Conservation (phyloP, 2,888 invertebrate genomes). For the Cyaniris semiargus region DNA sequence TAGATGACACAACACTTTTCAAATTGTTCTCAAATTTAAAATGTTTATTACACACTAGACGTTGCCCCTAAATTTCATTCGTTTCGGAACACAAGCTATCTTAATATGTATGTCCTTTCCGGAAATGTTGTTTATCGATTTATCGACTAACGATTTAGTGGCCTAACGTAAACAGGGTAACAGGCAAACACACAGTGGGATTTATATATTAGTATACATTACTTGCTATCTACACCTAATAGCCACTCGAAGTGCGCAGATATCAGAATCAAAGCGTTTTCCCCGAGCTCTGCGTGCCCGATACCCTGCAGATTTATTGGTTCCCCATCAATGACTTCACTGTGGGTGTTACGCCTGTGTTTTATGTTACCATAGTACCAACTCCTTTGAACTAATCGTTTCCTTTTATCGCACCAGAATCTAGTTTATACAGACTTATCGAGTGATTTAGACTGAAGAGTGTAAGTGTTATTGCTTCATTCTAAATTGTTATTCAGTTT, state of each 20-base stretch:
- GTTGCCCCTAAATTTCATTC: no score
- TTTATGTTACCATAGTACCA: constrained; percentile 5
- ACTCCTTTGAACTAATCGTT: constrained; percentile 15
- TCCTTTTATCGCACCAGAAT: neutral
- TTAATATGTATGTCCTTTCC: no score
- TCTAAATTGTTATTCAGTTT: no score
- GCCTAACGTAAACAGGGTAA: neutral
- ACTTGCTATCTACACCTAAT: neutral
- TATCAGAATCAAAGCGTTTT: constrained; percentile 34
- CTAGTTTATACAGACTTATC: neutral
- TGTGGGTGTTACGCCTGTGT: constrained; percentile 27
- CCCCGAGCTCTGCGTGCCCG: constrained; percentile 34
- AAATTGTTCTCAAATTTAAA: no score
- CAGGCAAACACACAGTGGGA: neutral
- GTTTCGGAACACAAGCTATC: no score
- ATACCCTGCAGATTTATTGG: constrained; percentile 39
- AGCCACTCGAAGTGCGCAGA: constrained; percentile 24
- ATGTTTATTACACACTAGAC: no score
- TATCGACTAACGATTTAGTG: no score
- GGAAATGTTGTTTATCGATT: no score
- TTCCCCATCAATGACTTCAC: constrained; percentile 34
- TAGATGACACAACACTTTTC: no score
- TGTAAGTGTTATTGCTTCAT: no score
- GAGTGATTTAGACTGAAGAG: neutral
- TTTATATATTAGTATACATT: no score